These are phyloP conservation scores for Elegia similella DNA, from an alignment of 2,888 invertebrate species.

Conservation along the genomic window DNA sequence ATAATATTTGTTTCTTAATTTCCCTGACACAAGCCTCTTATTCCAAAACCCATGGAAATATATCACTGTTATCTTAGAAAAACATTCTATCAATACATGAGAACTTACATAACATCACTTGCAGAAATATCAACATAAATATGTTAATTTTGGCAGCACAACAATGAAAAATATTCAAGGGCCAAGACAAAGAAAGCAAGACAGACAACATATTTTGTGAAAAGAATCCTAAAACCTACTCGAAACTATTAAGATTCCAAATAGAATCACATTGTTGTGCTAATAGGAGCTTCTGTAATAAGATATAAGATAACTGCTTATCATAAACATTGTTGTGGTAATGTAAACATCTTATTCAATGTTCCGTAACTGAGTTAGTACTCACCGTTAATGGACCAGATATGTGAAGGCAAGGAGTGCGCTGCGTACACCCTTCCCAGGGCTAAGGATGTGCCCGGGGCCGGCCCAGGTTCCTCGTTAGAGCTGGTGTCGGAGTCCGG, in stretches of 20 bases:
- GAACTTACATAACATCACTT: background rate
- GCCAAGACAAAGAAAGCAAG: background rate
- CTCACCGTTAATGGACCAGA: conserved; percentile 95
- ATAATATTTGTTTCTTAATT: no score
- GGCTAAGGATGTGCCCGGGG: conserved; percentile 75
- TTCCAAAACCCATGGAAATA: no score
- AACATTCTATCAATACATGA: background rate
- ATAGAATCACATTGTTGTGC: conserved; percentile 1
- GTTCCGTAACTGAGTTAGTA: conserved; percentile 20
- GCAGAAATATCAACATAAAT: background rate
- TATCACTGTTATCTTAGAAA: background rate
- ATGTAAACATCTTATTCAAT: background rate
- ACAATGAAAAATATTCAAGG: background rate
- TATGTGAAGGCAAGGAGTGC: conserved; percentile 94
- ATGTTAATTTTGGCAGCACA: conserved; percentile 4
- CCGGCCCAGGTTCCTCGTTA: conserved; percentile 83
- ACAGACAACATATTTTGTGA: background rate
- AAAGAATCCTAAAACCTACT: background rate
- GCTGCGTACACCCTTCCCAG: conserved; percentile 92
- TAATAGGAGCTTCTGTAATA: background rate
- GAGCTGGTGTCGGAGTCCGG: conserved; percentile 86
- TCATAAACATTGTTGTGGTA: background rate
- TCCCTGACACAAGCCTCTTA: no score
- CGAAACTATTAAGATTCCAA: background rate
- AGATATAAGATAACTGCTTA: background rate